Evolutionary conservation across 2,888 invertebrate genomes (phyloP).

Genomic region (Herminia tarsipennalis): DNA sequence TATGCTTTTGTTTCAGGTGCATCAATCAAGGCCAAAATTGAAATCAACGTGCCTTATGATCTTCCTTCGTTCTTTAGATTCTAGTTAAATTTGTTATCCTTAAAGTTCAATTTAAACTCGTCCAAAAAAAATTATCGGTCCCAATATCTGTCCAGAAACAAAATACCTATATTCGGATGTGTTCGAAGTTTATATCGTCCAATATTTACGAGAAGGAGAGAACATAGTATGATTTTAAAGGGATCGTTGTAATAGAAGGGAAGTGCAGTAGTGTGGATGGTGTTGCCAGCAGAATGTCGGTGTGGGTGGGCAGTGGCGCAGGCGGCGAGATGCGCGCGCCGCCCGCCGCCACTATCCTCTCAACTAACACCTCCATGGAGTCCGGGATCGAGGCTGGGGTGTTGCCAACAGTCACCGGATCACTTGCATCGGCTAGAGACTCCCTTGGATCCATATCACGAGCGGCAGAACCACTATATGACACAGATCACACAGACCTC

Average conservation of each 20-base stretch:
- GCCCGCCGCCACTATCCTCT: slow-evolving; percentile 74
- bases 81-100: slow-evolving; percentile 31
- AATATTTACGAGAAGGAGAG: neutral
- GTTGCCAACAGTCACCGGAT: slow-evolving; percentile 90
- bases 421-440: slow-evolving; percentile 83
- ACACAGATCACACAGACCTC: slow-evolving; percentile 93
- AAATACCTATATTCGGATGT: slow-evolving; percentile 11
- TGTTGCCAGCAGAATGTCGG: slow-evolving; percentile 75
- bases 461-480: slow-evolving; percentile 88
- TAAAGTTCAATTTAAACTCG: slow-evolving; percentile 28
- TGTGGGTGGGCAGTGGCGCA: slow-evolving; percentile 81
- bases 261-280: slow-evolving; percentile 70
- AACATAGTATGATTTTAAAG: slow-evolving; percentile 19
- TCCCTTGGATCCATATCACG: slow-evolving; percentile 86
- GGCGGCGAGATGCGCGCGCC: slow-evolving; percentile 66
- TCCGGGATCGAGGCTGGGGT: slow-evolving; percentile 89
- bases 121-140: slow-evolving; percentile 34
- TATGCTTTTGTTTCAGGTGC: slow-evolving; percentile 63
- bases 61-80: slow-evolving; percentile 49
- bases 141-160: slow-evolving; percentile 38
- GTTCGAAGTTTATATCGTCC: slow-evolving; percentile 3
- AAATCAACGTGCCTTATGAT: slow-evolving; percentile 70
- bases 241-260: slow-evolving; percentile 30
- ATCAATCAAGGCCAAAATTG: slow-evolving; percentile 49
- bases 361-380: slow-evolving; percentile 85